A percentile compares a stretch with the other conserved stretches of the same genome.
These are phyloP conservation scores for Pseudanteris insignis DNA, from an alignment of 2,888 invertebrate species.

Conservation along the genomic window DNA sequence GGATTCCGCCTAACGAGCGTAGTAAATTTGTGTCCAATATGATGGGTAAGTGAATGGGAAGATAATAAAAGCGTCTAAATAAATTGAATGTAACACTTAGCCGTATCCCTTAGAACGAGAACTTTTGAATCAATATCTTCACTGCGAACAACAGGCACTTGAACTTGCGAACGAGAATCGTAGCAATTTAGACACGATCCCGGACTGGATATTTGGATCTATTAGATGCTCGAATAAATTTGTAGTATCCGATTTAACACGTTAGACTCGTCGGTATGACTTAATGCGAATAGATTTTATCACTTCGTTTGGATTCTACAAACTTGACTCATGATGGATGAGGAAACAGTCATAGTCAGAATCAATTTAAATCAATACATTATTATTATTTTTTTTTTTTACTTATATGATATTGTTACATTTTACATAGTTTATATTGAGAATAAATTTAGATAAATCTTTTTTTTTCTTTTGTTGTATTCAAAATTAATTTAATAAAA, in stretches of 20 bases:
- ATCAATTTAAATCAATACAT: too few species aligned
- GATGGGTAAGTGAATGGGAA: slow-evolving; percentile 67
- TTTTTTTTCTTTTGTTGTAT: too few species aligned
- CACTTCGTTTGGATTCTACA: too few species aligned
- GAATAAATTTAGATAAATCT: too few species aligned
- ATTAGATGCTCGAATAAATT: slow-evolving; percentile 10
- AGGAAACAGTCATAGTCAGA: too few species aligned
- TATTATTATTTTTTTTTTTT: too few species aligned
- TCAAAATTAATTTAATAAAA: too few species aligned
- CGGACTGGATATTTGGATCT: slow-evolving; percentile 6
- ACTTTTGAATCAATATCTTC: slow-evolving; percentile 12
- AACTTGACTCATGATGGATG: too few species aligned
- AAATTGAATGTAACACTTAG: not conserved
- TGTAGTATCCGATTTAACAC: slow-evolving; percentile 23
- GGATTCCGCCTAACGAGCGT: slow-evolving; percentile 94
- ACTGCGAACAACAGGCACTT: slow-evolving; percentile 15
- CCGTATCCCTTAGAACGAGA: slow-evolving; percentile 7
- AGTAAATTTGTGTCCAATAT: slow-evolving; percentile 92
- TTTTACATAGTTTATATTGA: too few species aligned
- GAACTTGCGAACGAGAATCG: slow-evolving; percentile 15
- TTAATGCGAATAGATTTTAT: too few species aligned
- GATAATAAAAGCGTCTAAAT: slow-evolving; percentile 3
- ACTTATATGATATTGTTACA: too few species aligned
- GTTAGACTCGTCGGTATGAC: too few species aligned
- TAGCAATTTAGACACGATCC: slow-evolving; percentile 12